Percentiles rank a stretch among this genome's conserved stretches.
Conservation (phyloP, 2,113 vertebrate genomes). For the Trematocara unimaculatum region DNA sequence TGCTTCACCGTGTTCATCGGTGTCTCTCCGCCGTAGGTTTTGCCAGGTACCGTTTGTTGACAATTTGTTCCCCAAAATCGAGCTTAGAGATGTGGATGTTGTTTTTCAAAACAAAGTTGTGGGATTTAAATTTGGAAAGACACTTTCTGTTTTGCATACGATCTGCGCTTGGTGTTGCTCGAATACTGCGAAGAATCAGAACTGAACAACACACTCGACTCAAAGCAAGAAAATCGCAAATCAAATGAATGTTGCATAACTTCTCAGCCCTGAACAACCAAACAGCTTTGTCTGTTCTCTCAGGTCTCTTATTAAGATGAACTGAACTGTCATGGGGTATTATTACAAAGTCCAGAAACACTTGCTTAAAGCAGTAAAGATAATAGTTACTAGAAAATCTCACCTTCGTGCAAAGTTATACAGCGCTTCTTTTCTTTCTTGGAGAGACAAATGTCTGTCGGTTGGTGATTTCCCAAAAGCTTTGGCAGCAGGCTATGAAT, state of each 20-base stretch:
- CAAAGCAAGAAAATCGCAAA: background rate
- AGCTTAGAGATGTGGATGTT: background rate
- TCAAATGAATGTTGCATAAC: constrained; percentile 9
- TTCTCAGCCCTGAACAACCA: background rate
- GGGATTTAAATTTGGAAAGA: background rate
- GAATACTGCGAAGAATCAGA: background rate
- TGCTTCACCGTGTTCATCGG: background rate
- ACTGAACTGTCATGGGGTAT: background rate
- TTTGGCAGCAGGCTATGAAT: constrained; percentile 73
- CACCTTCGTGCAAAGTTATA: constrained; percentile 94
- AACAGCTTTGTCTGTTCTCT: background rate
- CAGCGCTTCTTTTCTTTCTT: constrained; percentile 89
- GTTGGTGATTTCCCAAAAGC: constrained; percentile 83
- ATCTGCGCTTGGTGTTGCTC: background rate
- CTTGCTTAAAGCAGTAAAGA: background rate
- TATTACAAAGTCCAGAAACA: background rate
- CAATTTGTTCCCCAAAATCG: background rate
- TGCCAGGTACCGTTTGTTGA: background rate
- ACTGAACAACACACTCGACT: background rate
- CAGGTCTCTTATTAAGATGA: background rate
- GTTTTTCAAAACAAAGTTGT: background rate
- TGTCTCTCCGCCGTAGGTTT: background rate
- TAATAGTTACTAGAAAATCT: constrained; percentile 27
- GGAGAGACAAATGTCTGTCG: constrained; percentile 91
- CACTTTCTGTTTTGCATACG: background rate